A percentile compares a stretch with the other conserved stretches of the same genome.
Conservation (phyloP, 2,797 vertebrate species). For the Graptemys geographica region DNA sequence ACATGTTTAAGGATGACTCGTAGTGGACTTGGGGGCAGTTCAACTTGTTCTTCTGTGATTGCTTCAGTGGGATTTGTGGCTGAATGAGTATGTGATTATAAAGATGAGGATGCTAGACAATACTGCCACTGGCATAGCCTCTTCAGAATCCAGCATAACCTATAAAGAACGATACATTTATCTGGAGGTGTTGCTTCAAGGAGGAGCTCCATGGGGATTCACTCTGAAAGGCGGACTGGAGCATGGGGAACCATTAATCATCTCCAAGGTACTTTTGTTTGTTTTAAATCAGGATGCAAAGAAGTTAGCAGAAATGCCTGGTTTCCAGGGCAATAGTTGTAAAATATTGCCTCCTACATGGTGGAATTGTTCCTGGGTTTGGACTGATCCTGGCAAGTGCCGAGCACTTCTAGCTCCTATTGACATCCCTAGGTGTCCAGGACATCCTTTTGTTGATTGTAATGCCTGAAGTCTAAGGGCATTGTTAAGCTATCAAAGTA, state of each 20-base stretch:
- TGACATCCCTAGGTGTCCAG: neutral
- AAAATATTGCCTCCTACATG: neutral
- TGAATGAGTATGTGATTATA: conserved; percentile 38
- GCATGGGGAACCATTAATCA: conserved; percentile 90
- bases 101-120: conserved; percentile 73
- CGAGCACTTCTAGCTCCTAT: neutral
- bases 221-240: conserved; percentile 94
- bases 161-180: conserved; percentile 82
- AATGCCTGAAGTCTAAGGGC: neutral
- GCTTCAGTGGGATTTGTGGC: conserved; percentile 4
- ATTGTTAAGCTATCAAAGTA: neutral
- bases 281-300: neutral
- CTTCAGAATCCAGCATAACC: conserved; percentile 38
- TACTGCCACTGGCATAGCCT: conserved; percentile 47
- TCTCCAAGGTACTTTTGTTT: conserved; percentile 91
- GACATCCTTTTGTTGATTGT: accelerated
- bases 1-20: neutral
- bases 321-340: neutral
- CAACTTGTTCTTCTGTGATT: neutral
- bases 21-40: neutral
- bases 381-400: neutral
- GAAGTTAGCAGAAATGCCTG: accelerated
- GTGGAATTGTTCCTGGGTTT: accelerated
- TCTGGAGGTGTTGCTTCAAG: conserved; percentile 89
- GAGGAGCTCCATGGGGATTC: conserved; percentile 97